phyloP scores from a whole-genome alignment of 2,888 invertebrate genomes.

The Tetragnatha montana region DNA sequence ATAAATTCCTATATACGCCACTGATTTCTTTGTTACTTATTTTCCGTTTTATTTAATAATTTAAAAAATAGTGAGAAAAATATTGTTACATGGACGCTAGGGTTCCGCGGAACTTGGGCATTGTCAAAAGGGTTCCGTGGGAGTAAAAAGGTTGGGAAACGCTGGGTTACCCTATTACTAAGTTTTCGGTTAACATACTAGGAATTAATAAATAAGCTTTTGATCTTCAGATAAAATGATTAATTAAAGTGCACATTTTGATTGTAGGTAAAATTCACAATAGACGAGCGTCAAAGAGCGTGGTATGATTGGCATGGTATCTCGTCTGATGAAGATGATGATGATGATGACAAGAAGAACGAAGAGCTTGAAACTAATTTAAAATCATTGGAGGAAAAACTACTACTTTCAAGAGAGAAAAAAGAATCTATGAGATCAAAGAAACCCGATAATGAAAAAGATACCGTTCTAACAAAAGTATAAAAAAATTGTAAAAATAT shows the following conservation, averaged over 20 bases:
- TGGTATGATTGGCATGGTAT: constrained; percentile 28
- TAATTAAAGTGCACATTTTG: neutral
- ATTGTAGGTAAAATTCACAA: constrained; percentile 28
- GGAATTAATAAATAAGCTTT: neutral
- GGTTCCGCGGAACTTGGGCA: no score
- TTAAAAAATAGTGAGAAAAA: no score
- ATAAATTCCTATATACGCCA: no score
- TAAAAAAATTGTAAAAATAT: no score
- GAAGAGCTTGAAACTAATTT: no score
- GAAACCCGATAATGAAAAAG: neutral
- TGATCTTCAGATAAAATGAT: neutral
- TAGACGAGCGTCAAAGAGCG: neutral
- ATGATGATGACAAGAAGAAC: neutral
- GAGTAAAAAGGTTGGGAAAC: no score
- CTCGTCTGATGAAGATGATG: neutral
- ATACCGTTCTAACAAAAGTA: neutral
- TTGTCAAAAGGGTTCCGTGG: no score
- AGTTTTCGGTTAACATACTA: no score
- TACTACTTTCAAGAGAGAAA: neutral
- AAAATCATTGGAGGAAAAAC: neutral
- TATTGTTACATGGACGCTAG: no score
- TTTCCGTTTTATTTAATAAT: no score
- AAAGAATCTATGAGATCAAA: constrained; percentile 4
- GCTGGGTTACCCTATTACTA: no score
- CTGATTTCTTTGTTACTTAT: no score